phyloP scores from a whole-genome alignment of 1,140 invertebrate genomes.

The Drosophila miranda region DNA sequence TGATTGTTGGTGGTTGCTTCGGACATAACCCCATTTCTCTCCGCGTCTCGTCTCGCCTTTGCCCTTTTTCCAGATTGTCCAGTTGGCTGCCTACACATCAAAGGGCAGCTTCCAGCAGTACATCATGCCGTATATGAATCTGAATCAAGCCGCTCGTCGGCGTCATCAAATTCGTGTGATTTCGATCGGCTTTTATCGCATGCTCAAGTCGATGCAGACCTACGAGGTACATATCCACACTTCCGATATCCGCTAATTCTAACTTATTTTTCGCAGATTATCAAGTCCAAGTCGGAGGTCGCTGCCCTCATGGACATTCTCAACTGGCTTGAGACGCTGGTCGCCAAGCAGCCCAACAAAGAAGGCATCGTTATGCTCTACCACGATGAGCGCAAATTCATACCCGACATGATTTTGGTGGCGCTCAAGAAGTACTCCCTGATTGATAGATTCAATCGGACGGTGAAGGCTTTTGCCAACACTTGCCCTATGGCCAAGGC shows the following conservation, averaged over 20 bases:
- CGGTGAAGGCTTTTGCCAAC: conserved; percentile 91
- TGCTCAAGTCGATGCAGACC: conserved; percentile 90
- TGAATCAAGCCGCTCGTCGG: conserved; percentile 87
- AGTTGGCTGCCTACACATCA: conserved; percentile 87
- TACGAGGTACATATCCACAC: conserved; percentile 85
- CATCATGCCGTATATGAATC: conserved; percentile 92
- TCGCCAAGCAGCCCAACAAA: conserved; percentile 84
- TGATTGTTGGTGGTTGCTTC: conserved; percentile 48
- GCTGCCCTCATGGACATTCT: conserved; percentile 90
- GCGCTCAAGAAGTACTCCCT: conserved; percentile 89
- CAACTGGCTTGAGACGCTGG: conserved; percentile 88
- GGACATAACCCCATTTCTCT: conserved; percentile 49
- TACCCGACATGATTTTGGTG: conserved; percentile 90
- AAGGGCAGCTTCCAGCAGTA: conserved; percentile 89
- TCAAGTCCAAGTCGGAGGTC: conserved; percentile 93
- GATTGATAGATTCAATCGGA: conserved; percentile 87
- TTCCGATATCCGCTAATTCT: background rate
- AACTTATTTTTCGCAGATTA: conserved; percentile 83
- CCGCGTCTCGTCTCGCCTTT: no score
- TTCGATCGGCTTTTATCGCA: conserved; percentile 89
- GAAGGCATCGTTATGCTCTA: conserved; percentile 90
- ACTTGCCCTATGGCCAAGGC: conserved; percentile 87
- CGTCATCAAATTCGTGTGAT: conserved; percentile 90
- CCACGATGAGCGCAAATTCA: conserved; percentile 89
- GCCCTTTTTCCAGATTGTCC: conserved; percentile 84